Percentiles rank a stretch among this genome's conserved stretches.
Conservation (phyloP, 2,888 invertebrate species). For the Clitarchus hookeri region DNA sequence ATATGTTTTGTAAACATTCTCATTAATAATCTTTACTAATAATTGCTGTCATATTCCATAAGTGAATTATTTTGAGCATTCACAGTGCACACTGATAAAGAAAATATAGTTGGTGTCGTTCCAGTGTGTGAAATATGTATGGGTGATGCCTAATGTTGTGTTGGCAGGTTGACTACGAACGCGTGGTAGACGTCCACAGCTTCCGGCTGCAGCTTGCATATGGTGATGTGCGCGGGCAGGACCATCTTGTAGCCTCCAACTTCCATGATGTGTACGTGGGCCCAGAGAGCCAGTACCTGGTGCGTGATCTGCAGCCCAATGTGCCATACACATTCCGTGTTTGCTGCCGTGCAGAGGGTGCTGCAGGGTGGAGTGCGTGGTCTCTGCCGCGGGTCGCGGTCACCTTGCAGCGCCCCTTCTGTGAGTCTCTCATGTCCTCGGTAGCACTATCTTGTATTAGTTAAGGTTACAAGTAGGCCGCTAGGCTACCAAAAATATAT, state of each 20-base stretch:
- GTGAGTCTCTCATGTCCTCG: constrained; percentile 47
- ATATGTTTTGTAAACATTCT: too few relatives aligned
- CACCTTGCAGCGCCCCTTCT: constrained; percentile 57
- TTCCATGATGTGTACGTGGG: constrained; percentile 58
- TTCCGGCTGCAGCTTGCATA: constrained; percentile 56
- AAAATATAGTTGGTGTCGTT: too few relatives aligned
- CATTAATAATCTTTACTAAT: too few relatives aligned
- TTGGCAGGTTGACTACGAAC: constrained; percentile 49
- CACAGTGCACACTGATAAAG: too few relatives aligned
- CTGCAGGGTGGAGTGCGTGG: constrained; percentile 58
- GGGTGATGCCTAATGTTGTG: not conserved
- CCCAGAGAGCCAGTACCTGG: constrained; percentile 55
- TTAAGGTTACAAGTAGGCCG: too few relatives aligned
- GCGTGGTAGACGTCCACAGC: constrained; percentile 54
- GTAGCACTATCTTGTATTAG: too few relatives aligned
- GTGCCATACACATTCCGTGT: constrained; percentile 60
- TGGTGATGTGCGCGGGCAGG: constrained; percentile 52
- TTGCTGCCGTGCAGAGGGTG: constrained; percentile 57
- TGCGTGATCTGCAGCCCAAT: constrained; percentile 57
- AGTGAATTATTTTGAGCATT: too few relatives aligned
- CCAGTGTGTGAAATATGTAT: not conserved
- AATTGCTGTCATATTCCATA: too few relatives aligned
- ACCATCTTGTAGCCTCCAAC: constrained; percentile 49
- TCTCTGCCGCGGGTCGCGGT: constrained; percentile 57
- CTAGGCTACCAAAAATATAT: too few relatives aligned